Conservation (phyloP, 1,140 invertebrate genomes). For the Lithobius niger region DNA sequence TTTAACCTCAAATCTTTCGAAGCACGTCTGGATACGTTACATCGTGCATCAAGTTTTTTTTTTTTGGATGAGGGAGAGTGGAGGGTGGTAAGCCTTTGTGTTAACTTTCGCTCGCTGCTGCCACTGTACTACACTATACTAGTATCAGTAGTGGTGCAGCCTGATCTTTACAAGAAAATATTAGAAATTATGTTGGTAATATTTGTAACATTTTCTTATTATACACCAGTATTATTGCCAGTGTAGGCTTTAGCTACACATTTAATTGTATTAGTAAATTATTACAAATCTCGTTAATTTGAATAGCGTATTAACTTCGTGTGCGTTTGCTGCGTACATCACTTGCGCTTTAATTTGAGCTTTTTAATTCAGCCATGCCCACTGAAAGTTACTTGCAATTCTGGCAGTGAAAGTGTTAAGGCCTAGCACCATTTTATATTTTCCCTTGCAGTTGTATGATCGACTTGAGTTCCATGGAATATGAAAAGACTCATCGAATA, state of each 20-base stretch:
- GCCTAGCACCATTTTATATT: background rate
- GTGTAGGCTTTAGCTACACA: background rate
- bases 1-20: no score
- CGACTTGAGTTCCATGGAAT: conserved; percentile 66
- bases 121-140: no score
- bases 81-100: no score
- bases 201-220: no score
- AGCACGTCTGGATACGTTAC: no score
- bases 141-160: no score
- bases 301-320: background rate
- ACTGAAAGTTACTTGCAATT: background rate
- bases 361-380: background rate
- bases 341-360: background rate
- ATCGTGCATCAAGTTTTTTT: no score
- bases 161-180: no score
- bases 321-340: background rate
- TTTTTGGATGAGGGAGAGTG: no score
- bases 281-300: background rate
- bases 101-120: no score
- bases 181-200: no score
- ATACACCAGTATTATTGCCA: no score
- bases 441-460: conserved; percentile 55
- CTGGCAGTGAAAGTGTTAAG: background rate
- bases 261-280: background rate
- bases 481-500: conserved; percentile 80